These are phyloP conservation scores for Mesocricetus auratus DNA, from an alignment of 2,113 vertebrate species.

Conservation along the genomic window DNA sequence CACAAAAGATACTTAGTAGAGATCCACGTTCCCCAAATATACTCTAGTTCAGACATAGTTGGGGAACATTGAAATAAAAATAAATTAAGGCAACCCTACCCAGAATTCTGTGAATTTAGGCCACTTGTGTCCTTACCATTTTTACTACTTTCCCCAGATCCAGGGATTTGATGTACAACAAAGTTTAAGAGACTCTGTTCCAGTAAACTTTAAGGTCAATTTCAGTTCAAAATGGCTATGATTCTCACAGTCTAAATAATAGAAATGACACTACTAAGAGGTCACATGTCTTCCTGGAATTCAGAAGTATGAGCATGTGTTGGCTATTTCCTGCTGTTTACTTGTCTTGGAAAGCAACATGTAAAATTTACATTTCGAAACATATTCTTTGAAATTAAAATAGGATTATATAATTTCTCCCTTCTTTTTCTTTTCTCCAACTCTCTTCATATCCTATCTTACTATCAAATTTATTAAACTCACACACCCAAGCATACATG, in stretches of 20 bases:
- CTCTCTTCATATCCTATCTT: not conserved
- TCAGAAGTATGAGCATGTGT: not conserved
- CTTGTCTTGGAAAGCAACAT: not conserved
- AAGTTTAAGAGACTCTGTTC: not conserved
- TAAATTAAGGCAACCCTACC: not conserved
- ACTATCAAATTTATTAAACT: not conserved
- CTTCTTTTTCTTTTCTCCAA: not conserved
- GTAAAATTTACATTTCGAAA: not conserved
- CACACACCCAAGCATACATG: not conserved
- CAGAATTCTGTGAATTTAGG: not conserved
- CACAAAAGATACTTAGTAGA: not conserved
- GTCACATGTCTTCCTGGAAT: not conserved
- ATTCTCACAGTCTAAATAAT: not conserved
- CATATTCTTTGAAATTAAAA: not conserved
- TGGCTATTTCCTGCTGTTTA: not conserved
- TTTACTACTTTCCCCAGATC: not conserved
- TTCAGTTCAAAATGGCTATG: not conserved
- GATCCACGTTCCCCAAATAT: not conserved
- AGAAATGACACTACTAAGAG: not conserved
- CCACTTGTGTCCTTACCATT: rapidly evolving
- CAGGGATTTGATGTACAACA: not conserved
- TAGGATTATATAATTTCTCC: not conserved
- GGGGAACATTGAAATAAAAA: not conserved
- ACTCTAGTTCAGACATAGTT: too few species aligned
- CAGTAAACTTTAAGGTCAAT: not conserved